These are phyloP conservation scores for Mythimna impura DNA, from an alignment of 2,888 invertebrate genomes.

Conservation along the genomic window DNA sequence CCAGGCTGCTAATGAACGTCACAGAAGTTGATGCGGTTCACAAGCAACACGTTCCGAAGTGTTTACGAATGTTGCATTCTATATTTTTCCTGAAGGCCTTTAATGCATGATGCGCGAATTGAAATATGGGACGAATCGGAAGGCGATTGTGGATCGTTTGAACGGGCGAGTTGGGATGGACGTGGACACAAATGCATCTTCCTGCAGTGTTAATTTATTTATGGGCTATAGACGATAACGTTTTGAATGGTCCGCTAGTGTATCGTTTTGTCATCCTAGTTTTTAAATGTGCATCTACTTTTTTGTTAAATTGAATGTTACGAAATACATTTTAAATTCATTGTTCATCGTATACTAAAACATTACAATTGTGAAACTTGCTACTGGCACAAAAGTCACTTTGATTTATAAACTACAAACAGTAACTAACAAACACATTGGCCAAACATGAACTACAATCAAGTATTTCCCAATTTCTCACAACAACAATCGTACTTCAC, in stretches of 20 bases:
- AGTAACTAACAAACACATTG: conserved; percentile 6
- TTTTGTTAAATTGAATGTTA: neutral
- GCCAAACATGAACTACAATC: conserved; percentile 16
- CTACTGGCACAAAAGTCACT: conserved; percentile 5
- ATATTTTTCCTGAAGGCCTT: conserved; percentile 84
- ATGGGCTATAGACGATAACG: conserved; percentile 49
- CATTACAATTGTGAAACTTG: conserved; percentile 5
- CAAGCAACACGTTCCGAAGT: conserved; percentile 70
- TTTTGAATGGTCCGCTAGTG: conserved; percentile 31
- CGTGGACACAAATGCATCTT: conserved; percentile 25
- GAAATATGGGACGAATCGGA: conserved; percentile 78
- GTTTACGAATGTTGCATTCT: conserved; percentile 80
- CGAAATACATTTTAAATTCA: conserved; percentile 5
- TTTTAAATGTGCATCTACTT: conserved; percentile 6
- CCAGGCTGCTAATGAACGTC: conserved; percentile 79
- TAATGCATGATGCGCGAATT: conserved; percentile 84
- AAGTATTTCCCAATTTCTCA: conserved; percentile 28
- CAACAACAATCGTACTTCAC: conserved; percentile 42
- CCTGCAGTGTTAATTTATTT: conserved; percentile 49
- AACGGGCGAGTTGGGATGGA: conserved; percentile 43
- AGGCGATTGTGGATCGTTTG: conserved; percentile 69
- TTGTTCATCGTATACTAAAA: neutral
- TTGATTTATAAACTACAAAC: neutral
- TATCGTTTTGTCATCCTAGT: conserved; percentile 22
- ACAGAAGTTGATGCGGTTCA: conserved; percentile 73